Conservation (phyloP, 1,140 invertebrate species). For the Bombus affinis region DNA sequence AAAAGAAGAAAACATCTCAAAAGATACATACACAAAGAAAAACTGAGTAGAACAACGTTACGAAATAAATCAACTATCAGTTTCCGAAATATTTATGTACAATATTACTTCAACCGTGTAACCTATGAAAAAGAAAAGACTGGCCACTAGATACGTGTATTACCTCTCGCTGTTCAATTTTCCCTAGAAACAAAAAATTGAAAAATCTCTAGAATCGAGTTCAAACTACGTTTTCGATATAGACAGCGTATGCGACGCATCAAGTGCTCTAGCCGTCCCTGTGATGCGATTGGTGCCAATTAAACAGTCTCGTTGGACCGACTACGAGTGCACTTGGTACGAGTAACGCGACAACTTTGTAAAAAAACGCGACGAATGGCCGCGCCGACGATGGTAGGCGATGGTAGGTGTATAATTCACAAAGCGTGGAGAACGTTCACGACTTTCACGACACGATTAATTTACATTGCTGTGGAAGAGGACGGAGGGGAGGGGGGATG, state of each 20-base stretch:
- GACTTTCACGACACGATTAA: slow-evolving; percentile 43
- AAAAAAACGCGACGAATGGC: neutral
- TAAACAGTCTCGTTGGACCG: slow-evolving; percentile 38
- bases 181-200: neutral
- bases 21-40: too few relatives aligned
- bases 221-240: neutral
- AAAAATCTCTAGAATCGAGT: neutral
- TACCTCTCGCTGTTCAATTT: neutral
- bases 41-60: too few relatives aligned
- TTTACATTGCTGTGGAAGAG: slow-evolving; percentile 2
- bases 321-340: slow-evolving; percentile 10
- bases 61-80: too few relatives aligned
- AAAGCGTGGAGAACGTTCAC: slow-evolving; percentile 37
- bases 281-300: slow-evolving; percentile 45
- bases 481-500: neutral
- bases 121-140: neutral
- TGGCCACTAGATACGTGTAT: neutral
- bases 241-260: neutral
- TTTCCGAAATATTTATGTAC: too few relatives aligned
- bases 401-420: neutral
- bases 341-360: slow-evolving; percentile 31
- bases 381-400: neutral
- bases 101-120: too few relatives aligned
- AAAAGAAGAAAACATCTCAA: too few relatives aligned
- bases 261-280: neutral